Percentiles rank a stretch among this genome's conserved stretches.
Conservation (phyloP, 2,888 invertebrate genomes). For the Acanthosepion lycidas region DNA sequence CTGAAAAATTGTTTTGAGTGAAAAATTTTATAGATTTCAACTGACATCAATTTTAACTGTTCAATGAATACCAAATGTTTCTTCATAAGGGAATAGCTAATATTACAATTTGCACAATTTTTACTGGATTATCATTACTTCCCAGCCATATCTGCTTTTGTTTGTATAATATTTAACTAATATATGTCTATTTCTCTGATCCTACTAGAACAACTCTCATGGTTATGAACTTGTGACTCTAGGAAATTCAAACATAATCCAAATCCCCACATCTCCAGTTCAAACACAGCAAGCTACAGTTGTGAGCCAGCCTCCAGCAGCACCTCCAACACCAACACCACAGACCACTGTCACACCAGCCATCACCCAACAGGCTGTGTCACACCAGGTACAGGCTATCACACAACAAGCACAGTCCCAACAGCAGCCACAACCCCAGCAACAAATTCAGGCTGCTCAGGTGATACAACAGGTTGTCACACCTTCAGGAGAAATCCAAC, state of each 20-base stretch:
- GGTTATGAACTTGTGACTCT: slow-evolving; percentile 38
- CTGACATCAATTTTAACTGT: too few species aligned
- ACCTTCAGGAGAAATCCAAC: slow-evolving; percentile 66
- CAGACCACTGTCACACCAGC: slow-evolving; percentile 35
- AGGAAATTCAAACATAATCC: slow-evolving; percentile 33
- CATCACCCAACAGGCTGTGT: slow-evolving; percentile 41
- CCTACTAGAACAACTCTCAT: not conserved
- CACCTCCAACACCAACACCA: slow-evolving; percentile 36
- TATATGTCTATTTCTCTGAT: not conserved
- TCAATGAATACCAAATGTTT: too few species aligned
- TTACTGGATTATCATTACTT: not conserved
- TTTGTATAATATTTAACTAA: not conserved
- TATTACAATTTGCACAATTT: too few species aligned
- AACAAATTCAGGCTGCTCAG: slow-evolving; percentile 59
- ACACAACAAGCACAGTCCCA: slow-evolving; percentile 34
- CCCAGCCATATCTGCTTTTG: not conserved
- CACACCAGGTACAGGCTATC: not conserved
- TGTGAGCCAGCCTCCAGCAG: slow-evolving; percentile 40
- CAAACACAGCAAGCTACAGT: not conserved
- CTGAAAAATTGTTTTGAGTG: too few species aligned
- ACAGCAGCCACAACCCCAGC: slow-evolving; percentile 47
- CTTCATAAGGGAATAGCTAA: too few species aligned
- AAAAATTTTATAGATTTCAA: too few species aligned
- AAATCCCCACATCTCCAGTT: slow-evolving; percentile 41
- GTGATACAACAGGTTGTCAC: slow-evolving; percentile 69